Conservation (phyloP, 2,888 invertebrate species). For the Pristionchus mayeri region DNA sequence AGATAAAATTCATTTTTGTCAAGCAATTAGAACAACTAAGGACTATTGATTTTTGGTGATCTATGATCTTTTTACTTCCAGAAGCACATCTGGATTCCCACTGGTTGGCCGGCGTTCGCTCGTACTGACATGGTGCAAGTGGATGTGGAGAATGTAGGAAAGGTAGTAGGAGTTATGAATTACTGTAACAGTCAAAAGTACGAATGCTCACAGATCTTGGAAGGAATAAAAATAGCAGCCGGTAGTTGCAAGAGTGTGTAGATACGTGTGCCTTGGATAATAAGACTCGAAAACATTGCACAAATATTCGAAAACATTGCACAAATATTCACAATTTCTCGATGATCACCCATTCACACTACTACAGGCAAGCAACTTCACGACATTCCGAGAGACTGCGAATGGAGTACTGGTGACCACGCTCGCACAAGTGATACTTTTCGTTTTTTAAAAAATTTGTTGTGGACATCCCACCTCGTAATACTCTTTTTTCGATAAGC, state of each 20-base stretch:
- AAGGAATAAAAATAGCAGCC: too few species aligned
- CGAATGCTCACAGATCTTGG: too few species aligned
- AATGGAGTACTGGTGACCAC: slow-evolving; percentile 7
- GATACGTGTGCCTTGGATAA: too few species aligned
- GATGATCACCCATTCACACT: too few species aligned
- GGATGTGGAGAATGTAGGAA: not conserved
- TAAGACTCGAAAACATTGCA: too few species aligned
- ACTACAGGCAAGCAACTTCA: not conserved
- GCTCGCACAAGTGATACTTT: not conserved
- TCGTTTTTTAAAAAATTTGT: not conserved
- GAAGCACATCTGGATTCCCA: slow-evolving; percentile 7
- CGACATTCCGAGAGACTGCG: not conserved
- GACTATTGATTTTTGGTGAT: not conserved
- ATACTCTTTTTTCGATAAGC: too few species aligned
- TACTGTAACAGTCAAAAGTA: too few species aligned
- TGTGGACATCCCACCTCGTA: not conserved
- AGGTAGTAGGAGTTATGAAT: not conserved
- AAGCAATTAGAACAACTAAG: not conserved
- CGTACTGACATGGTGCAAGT: not conserved
- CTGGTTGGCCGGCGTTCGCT: not conserved
- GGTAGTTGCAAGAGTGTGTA: too few species aligned
- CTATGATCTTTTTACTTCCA: not conserved
- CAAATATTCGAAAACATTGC: not conserved
- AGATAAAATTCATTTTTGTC: not conserved
- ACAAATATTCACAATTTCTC: not conserved